Evolutionary conservation across 2,797 vertebrate genomes (phyloP), one percentile per base, ranked within the genome.

Genomic region (Phyllotis vaccarum): DNA sequence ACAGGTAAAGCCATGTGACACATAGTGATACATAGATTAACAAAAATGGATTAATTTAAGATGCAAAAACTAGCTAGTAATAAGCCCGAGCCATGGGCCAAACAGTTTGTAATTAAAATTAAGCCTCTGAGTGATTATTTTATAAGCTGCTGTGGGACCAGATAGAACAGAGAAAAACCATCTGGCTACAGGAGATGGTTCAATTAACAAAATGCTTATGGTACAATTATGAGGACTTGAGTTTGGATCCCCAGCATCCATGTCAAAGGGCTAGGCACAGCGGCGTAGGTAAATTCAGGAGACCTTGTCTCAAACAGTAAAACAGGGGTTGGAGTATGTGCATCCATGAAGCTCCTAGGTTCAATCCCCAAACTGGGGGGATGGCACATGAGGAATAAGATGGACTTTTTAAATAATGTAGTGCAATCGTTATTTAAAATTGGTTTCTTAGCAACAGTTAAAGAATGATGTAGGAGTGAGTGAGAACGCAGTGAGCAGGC

Each of bases 371-470:
- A 16, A 6, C 37, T 62, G 31, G 56, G 56, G 21, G 49, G 72
- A 74, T 14, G 14, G 37, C 27, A 46, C 17, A 6, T 81, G 12
- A 31, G 56, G 22, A 16, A 49, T 66, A 66, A 83, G 3, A 37
- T 83, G 56, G 72, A 46, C 40, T 86, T 92, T 90, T 91, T 49
- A 34, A 86, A 78, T 72, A 81, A 76, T 40, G 37, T 60, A 70
- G 86, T 54, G 34, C 31, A 80, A 82, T 76, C 43, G 86, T 66
- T 72, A 79, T 58, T 80, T 74, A 58, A 74, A 88, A 79, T 54
- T 56, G 21, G 22, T 75, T 34, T 27, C 49, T 93, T 75, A 83
- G 88, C 58, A 94, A 80, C 68, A 91, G 75, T 74, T 62, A 72
- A 82, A 90, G 80, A 56, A 34, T 2, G 24, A 34, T 6, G 13